These are phyloP conservation scores for Ectropis grisescens DNA, from an alignment of 1,140 invertebrate species.

Conservation along the genomic window DNA sequence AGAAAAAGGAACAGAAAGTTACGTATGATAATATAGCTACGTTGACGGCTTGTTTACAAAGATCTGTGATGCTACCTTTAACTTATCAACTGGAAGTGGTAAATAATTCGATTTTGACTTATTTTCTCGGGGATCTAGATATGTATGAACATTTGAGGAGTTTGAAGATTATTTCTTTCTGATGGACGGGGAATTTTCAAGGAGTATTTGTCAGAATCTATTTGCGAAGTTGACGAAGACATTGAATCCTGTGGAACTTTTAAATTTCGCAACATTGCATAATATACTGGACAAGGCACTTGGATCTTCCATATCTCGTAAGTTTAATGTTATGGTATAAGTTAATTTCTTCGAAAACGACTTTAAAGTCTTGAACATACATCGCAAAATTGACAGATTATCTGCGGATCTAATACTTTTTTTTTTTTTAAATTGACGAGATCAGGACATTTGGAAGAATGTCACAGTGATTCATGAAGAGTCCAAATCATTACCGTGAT, in stretches of 20 bases:
- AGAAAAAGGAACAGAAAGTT: constrained; percentile 35
- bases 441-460: too few species aligned
- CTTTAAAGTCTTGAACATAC: too few species aligned
- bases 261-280: constrained; percentile 77
- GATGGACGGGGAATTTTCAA: constrained; percentile 82
- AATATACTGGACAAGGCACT: constrained; percentile 77
- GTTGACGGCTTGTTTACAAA: constrained; percentile 74
- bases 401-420: too few species aligned
- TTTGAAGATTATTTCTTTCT: constrained; percentile 82
- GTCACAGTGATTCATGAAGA: too few species aligned
- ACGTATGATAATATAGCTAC: constrained; percentile 66
- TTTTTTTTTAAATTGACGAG: too few species aligned
- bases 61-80: constrained; percentile 77
- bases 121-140: constrained; percentile 76
- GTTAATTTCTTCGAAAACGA: too few species aligned
- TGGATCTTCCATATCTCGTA: constrained; percentile 62
- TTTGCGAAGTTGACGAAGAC: constrained; percentile 75
- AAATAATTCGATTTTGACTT: constrained; percentile 79
- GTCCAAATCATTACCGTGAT: too few species aligned
- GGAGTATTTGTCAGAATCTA: constrained; percentile 75
- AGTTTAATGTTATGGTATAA: too few species aligned
- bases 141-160: constrained; percentile 79
- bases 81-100: constrained; percentile 77
- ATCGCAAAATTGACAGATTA: too few species aligned
- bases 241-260: constrained; percentile 73